Evolutionary conservation across 2,888 invertebrate genomes (phyloP).

Genomic region (Melikaiella ostensackeni): DNA sequence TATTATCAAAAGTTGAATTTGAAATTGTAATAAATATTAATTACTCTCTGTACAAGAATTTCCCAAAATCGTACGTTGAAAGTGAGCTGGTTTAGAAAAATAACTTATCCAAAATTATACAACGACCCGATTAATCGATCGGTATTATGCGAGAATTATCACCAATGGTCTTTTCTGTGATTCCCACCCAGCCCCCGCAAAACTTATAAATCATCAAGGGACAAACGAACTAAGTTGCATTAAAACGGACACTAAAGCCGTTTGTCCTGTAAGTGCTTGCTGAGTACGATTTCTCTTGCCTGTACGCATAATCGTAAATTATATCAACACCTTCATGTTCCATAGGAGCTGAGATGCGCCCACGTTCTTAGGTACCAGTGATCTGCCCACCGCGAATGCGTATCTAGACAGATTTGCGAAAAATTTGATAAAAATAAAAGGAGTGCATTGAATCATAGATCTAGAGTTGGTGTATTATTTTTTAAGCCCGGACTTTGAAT

Average conservation of each 20-base stretch:
- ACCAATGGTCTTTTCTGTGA: conserved; percentile 5
- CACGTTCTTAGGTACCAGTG: conserved; percentile 40
- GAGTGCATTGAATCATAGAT: neutral
- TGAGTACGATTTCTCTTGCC: conserved; percentile 54
- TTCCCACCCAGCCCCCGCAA: conserved; percentile 18
- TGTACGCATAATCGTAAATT: conserved; percentile 68
- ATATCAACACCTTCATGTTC: conserved; percentile 72
- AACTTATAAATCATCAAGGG: conserved; percentile 34
- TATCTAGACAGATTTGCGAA: conserved; percentile 25
- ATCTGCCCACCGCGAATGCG: conserved; percentile 34
- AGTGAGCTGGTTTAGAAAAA: neutral
- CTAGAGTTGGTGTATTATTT: neutral
- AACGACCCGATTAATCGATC: conserved; percentile 19
- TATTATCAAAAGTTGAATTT: neutral
- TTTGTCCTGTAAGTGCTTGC: conserved; percentile 52
- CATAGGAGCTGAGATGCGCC: conserved; percentile 63
- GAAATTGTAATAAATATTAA: neutral
- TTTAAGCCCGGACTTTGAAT: neutral
- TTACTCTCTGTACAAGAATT: neutral
- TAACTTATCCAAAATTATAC: conserved; percentile 6
- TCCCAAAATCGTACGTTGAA: neutral
- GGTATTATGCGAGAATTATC: conserved; percentile 23
- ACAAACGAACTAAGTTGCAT: conserved; percentile 38
- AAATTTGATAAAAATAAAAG: neutral
- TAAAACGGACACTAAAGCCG: conserved; percentile 41